Evolutionary conservation across 2,888 invertebrate genomes (phyloP).

Genomic region (Caenorhabditis afra): DNA sequence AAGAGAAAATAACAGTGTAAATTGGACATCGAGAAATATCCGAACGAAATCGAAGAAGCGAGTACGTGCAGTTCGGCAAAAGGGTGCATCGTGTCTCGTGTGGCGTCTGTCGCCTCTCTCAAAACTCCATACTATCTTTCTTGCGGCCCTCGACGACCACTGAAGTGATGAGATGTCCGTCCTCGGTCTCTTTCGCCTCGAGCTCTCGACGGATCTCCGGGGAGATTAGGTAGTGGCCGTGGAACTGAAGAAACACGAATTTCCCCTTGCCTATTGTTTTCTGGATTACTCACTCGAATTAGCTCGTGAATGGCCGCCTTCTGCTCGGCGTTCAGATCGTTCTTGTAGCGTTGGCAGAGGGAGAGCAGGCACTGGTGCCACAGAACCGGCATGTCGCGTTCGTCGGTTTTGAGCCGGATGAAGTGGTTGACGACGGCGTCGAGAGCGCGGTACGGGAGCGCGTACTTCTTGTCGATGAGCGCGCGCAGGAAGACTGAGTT

Average conservation of each 20-base stretch:
- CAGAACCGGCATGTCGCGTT: slow-evolving; percentile 90
- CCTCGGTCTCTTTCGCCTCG: slow-evolving; percentile 86
- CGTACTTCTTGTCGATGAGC: slow-evolving; percentile 97
- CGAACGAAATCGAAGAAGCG: not conserved
- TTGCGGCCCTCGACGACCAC: slow-evolving; percentile 56
- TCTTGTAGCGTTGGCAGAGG: slow-evolving; percentile 95
- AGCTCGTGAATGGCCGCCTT: slow-evolving; percentile 89
- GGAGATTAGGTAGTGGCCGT: slow-evolving; percentile 85
- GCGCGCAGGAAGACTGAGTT: slow-evolving; percentile 94
- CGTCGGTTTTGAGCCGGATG: slow-evolving; percentile 89
- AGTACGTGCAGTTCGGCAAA: not conserved
- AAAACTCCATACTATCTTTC: slow-evolving; percentile 70
- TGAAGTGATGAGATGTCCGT: slow-evolving; percentile 63
- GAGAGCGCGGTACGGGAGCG: slow-evolving; percentile 93
- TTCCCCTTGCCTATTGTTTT: too few species aligned
- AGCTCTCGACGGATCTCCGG: slow-evolving; percentile 91
- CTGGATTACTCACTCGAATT: slow-evolving; percentile 81
- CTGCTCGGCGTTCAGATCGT: slow-evolving; percentile 94
- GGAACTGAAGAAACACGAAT: too few species aligned
- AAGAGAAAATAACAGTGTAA: not conserved
- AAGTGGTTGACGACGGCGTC: slow-evolving; percentile 96
- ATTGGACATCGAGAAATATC: too few species aligned
- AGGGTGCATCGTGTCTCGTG: slow-evolving; percentile 2
- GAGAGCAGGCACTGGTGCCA: slow-evolving; percentile 97
- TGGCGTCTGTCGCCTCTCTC: slow-evolving; percentile 33